Evolutionary conservation across 2,113 vertebrate genomes (phyloP).

Genomic region (Leucopsar rothschildi): DNA sequence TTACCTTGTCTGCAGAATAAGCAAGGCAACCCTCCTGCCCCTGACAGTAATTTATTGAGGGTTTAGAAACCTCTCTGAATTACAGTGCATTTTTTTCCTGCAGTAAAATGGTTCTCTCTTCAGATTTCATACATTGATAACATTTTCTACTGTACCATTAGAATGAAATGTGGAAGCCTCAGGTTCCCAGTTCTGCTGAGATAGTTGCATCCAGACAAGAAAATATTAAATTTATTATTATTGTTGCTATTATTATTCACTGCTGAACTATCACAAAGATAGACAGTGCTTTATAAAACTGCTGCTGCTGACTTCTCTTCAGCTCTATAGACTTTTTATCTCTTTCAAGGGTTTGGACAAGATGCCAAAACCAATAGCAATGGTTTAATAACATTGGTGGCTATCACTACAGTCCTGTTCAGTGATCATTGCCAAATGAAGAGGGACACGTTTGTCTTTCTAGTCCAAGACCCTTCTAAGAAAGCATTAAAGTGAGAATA

Average conservation of each 20-base stretch:
- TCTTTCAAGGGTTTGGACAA: not conserved
- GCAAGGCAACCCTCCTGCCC: not conserved
- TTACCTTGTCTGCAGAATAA: not conserved
- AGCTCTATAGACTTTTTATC: not conserved
- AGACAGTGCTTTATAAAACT: not conserved
- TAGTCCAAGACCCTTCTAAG: not conserved
- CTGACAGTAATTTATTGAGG: not conserved
- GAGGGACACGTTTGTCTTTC: not conserved
- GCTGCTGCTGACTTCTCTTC: not conserved
- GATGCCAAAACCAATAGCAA: not conserved
- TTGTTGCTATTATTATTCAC: not conserved
- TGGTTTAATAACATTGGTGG: not conserved
- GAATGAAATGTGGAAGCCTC: constrained; percentile 14
- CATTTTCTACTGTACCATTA: not conserved
- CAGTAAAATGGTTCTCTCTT: not conserved
- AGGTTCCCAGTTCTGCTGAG: not conserved
- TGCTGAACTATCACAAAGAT: not conserved
- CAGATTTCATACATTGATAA: not conserved
- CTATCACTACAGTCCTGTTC: not conserved
- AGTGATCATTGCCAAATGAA: not conserved
- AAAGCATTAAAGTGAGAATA: not conserved
- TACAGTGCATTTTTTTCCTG: not conserved
- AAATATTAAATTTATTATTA: constrained; percentile 7
- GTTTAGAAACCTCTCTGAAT: not conserved
- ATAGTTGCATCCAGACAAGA: not conserved